Evolutionary conservation across 2,113 vertebrate species (phyloP).

Genomic region (Nyctibius bracteatus): DNA sequence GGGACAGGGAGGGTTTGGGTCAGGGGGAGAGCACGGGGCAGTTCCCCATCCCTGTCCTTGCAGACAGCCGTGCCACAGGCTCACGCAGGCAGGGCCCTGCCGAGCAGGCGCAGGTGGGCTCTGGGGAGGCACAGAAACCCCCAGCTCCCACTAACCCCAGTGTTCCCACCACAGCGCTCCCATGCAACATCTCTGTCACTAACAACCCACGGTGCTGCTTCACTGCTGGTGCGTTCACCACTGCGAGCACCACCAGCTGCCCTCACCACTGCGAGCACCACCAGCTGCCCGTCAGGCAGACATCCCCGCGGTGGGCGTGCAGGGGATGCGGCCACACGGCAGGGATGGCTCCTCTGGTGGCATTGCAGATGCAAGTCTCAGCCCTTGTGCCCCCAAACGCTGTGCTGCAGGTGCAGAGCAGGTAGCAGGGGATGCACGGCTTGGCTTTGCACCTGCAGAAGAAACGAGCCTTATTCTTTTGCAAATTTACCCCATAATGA

Average conservation of each 20-base stretch:
- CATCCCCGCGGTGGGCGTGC: rapidly evolving
- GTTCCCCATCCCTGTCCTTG: neutral
- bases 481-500: conserved; percentile 37
- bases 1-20: neutral
- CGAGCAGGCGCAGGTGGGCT: rapidly evolving
- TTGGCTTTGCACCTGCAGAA: neutral
- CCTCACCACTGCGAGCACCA: rapidly evolving
- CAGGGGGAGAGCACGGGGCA: no score
- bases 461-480: neutral
- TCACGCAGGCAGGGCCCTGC: neutral
- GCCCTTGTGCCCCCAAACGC: rapidly evolving
- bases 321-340: rapidly evolving
- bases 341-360: rapidly evolving
- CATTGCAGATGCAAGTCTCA: rapidly evolving
- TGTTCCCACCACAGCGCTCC: neutral
- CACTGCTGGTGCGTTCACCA: rapidly evolving
- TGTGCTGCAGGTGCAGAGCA: neutral
- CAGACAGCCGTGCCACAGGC: neutral
- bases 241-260: no score
- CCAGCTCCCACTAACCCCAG: neutral
- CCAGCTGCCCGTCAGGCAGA: rapidly evolving
- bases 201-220: rapidly evolving
- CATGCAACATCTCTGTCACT: neutral
- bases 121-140: neutral
- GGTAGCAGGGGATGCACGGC: neutral